phyloP scores from a whole-genome alignment of 2,888 invertebrate genomes.

The Reticulitermes lucifugus region DNA sequence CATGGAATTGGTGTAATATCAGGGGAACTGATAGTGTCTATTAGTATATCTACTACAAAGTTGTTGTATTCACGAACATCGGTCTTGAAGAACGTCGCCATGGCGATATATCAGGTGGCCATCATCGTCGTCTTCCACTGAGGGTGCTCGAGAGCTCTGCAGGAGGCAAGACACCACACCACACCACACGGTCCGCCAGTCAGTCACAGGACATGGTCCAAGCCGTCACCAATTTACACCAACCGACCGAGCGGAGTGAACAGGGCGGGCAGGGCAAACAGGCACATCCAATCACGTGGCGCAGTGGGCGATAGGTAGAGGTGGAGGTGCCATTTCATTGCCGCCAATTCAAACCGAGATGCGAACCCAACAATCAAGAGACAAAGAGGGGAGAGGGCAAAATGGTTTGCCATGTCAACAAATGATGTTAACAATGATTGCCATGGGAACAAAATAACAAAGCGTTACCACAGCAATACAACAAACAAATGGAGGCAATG shows the following conservation, averaged over 20 bases:
- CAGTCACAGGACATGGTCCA: conserved; percentile 48
- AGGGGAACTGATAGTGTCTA: conserved; percentile 49
- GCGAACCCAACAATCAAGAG: conserved; percentile 71
- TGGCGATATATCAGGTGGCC: conserved; percentile 99
- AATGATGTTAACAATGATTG: conserved; percentile 57
- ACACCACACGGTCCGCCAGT: conserved; percentile 44
- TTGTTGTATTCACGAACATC: conserved; percentile 93
- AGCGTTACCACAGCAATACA: conserved; percentile 53
- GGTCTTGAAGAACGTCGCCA: conserved; percentile 98
- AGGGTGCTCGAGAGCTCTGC: conserved; percentile 89
- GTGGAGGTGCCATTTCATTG: conserved; percentile 53
- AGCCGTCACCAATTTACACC: conserved; percentile 30
- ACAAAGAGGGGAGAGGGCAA: conserved; percentile 74
- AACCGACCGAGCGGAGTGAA: conserved; percentile 32
- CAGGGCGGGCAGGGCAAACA: conserved; percentile 51
- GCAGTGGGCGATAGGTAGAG: conserved; percentile 46
- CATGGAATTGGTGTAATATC: conserved; percentile 48
- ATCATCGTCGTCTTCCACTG: conserved; percentile 99
- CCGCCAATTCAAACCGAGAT: conserved; percentile 54
- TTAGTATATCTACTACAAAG: conserved; percentile 55
- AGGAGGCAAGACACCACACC: conserved; percentile 53
- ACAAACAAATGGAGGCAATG: conserved; percentile 52
- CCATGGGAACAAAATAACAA: conserved; percentile 51
- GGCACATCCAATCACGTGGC: conserved; percentile 49
- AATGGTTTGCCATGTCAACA: conserved; percentile 74